Base-by-base conservation (phyloP, 2,888 invertebrate species). In the Meiosimyza platycephala region DNA sequence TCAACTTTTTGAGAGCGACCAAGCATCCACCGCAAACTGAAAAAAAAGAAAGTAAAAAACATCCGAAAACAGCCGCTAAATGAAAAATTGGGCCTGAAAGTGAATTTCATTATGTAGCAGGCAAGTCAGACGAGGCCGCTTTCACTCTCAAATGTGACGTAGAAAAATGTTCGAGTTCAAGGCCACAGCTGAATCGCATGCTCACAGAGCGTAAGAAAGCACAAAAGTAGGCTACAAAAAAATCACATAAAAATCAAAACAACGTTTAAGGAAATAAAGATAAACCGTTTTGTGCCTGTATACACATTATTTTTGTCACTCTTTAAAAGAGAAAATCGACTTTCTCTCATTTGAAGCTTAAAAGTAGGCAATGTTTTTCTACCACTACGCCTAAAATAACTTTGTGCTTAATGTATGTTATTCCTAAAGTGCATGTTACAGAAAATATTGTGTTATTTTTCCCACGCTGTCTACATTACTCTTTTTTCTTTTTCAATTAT, bases 161-260 rank as follows among this genome's bases (percentile, higher is more conserved):
- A 74, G 55, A 65, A 64, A 66, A 77, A 76, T 71, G 68, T 82
- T 84, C 79, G 81, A 85, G 86, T 85, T 86, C 86, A 85, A 85
- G 85, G 85, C 84, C 83, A 77, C 72, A 76, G 73, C 75, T 80
- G 85, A 79, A 83, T 83, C 85, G 86, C 86, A 86, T 85, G 85
- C 86, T 85, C 86, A 57, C 66, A 52, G 59, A 63, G 47, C 12
- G 50, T 12, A 55, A 7, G 47, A 16, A 22, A 51, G 51, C 60
- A 13, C 59, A 73, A 75, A 80, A 79, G 81, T 82, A 83, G 82
- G 81, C 82, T 73, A 71, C 59, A 74, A 55, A 64, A 52, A n/a
- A 15, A 15, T 48, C 33, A 28, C 40, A 15, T 47, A 40, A 28
- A 62, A 62, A 62, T 40, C 33, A 47, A 50, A 50, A 47, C 33